phyloP scores from a whole-genome alignment of 2,113 vertebrate species.

The Puma concolor region DNA sequence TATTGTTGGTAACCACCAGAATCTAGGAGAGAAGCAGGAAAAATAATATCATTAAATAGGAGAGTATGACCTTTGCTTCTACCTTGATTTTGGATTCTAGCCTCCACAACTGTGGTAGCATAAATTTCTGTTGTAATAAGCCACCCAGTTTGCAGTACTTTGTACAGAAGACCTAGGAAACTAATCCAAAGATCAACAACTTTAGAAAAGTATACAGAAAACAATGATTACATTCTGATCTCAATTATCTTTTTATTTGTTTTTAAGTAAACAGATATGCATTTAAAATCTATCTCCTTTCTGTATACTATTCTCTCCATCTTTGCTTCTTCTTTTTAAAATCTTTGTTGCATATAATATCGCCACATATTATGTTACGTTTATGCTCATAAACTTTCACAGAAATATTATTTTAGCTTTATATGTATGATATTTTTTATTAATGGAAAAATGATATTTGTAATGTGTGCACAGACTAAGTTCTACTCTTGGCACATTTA shows the following conservation, averaged over 20 bases:
- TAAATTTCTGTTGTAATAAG: neutral
- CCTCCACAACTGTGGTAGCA: neutral
- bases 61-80: neutral
- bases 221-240: neutral
- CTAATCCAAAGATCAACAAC: neutral
- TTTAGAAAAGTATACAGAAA: neutral
- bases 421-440: neutral
- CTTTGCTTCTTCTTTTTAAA: neutral
- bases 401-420: neutral
- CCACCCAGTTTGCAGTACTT: neutral
- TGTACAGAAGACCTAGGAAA: neutral
- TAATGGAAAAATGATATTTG: neutral
- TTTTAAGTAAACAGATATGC: neutral
- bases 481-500: neutral
- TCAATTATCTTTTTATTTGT: neutral
- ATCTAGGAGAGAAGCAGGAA: neutral
- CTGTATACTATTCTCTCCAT: neutral
- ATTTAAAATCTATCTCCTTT: neutral
- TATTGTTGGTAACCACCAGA: neutral
- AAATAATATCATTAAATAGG: neutral
- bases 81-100: neutral
- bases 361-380: accelerated
- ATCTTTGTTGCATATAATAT: neutral
- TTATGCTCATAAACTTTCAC: neutral
- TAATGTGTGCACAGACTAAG: neutral